Evolutionary conservation across 2,797 vertebrate species (phyloP).

Genomic region (Strix occidentalis): DNA sequence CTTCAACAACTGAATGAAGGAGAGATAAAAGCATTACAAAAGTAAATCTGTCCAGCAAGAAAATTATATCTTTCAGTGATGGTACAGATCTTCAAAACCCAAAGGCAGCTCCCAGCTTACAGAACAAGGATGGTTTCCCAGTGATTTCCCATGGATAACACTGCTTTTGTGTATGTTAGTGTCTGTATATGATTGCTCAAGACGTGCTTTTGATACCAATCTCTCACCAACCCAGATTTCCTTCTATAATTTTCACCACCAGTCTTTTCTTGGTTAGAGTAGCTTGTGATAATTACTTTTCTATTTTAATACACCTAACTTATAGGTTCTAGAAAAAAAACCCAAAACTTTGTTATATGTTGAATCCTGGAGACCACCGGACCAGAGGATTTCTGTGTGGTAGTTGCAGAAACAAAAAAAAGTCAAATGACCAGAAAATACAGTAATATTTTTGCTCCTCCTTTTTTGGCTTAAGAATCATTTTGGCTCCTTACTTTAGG

Average conservation of each 20-base stretch:
- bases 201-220: background rate
- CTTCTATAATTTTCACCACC: background rate
- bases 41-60: background rate
- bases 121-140: background rate
- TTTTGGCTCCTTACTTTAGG: background rate
- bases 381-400: background rate
- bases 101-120: background rate
- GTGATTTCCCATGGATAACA: background rate
- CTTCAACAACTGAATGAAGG: background rate
- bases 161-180: background rate
- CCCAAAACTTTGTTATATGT: background rate
- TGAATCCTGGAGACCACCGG: background rate
- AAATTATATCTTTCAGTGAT: accelerated
- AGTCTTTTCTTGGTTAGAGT: background rate
- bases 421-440: background rate
- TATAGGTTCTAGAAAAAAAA: background rate
- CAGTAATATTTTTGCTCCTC: background rate
- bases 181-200: accelerated
- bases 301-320: background rate
- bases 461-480: background rate
- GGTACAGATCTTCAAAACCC: background rate
- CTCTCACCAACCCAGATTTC: background rate
- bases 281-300: background rate
- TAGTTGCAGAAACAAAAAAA: background rate
- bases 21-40: background rate